phyloP scores from a whole-genome alignment of 2,797 vertebrate species.

The Chelon labrosus region DNA sequence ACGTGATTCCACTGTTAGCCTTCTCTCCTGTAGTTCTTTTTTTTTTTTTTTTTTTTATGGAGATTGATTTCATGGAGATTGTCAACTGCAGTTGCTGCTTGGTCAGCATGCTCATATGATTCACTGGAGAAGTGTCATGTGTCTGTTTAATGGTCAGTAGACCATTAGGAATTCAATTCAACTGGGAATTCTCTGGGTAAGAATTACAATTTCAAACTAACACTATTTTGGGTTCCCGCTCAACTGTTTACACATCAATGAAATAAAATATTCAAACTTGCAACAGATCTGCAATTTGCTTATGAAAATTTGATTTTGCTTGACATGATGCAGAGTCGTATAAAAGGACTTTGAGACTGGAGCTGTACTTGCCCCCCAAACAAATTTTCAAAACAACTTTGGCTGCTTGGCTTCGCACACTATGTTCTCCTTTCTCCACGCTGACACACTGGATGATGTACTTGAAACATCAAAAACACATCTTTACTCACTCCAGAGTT shows the following conservation, averaged over 20 bases:
- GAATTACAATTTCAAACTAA: neutral
- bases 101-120: neutral
- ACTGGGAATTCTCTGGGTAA: neutral
- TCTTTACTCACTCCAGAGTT: conserved; percentile 35
- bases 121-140: neutral
- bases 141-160: neutral
- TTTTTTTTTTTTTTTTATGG: too few relatives aligned
- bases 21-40: too few relatives aligned
- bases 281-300: conserved; percentile 4
- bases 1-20: too few relatives aligned
- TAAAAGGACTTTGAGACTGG: conserved; percentile 22
- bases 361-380: conserved; percentile 28
- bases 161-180: neutral
- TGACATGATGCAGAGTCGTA: conserved; percentile 6
- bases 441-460: conserved; percentile 34
- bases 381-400: conserved; percentile 26
- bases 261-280: conserved; percentile 24
- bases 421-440: conserved; percentile 24
- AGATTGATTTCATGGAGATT: too few relatives aligned
- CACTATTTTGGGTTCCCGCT: neutral
- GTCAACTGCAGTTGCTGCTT: too few relatives aligned
- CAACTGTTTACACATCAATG: neutral
- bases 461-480: conserved; percentile 44
- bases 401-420: conserved; percentile 24
- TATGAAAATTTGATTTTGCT: conserved; percentile 16